Conservation (phyloP, 1,140 invertebrate species). For the Caerostris darwini region DNA sequence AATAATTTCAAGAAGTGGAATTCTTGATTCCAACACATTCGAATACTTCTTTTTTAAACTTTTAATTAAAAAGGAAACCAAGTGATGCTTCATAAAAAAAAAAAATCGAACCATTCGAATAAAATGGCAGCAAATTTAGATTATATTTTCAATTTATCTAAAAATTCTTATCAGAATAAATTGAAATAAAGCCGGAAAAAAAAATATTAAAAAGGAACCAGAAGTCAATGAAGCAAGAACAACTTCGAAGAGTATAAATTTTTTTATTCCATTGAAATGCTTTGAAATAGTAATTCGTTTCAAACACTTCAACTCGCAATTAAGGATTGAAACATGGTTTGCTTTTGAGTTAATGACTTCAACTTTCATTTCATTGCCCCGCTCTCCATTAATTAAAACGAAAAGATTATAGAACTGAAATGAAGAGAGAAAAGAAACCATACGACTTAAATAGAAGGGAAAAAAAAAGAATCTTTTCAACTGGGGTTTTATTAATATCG, state of each 20-base stretch:
- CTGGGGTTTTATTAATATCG: constrained; percentile 39
- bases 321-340: constrained; percentile 56
- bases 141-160: background rate
- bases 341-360: constrained; percentile 65
- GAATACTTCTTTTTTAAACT: constrained; percentile 8
- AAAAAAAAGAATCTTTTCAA: background rate
- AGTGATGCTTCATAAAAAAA: background rate
- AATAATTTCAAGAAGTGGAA: no score
- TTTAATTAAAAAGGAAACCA: constrained; percentile 12
- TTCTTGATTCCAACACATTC: background rate
- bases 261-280: constrained; percentile 35
- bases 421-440: background rate
- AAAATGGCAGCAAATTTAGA: background rate
- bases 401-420: constrained; percentile 17
- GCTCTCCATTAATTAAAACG: constrained; percentile 43
- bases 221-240: background rate
- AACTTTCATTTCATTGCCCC: constrained; percentile 54
- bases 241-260: constrained; percentile 37
- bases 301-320: constrained; percentile 54
- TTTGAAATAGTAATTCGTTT: constrained; percentile 35
- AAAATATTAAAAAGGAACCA: background rate
- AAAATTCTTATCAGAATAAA: constrained; percentile 1
- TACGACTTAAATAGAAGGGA: background rate
- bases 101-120: background rate
- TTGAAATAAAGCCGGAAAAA: constrained; percentile 7